phyloP scores from a whole-genome alignment of 2,888 invertebrate species.

The Timandra comae region DNA sequence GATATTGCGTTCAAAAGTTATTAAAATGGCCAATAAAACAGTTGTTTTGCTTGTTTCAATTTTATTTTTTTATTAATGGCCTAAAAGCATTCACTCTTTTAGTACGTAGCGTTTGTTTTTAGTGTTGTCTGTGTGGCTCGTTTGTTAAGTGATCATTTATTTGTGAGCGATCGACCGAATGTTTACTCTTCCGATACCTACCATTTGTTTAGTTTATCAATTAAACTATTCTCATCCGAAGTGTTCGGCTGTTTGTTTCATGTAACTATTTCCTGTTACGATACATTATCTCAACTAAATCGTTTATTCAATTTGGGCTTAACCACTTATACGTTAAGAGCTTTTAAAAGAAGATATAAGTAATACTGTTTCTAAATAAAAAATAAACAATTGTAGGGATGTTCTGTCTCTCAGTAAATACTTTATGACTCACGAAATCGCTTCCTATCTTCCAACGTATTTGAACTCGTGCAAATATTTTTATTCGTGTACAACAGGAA shows the following conservation, averaged over 20 bases:
- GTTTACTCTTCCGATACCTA: slow-evolving; percentile 33
- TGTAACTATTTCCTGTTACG: slow-evolving; percentile 7
- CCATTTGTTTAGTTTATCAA: slow-evolving; percentile 37
- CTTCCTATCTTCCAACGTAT: slow-evolving; percentile 15
- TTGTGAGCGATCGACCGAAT: slow-evolving; percentile 47
- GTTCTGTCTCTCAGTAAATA: too few species aligned
- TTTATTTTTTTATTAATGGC: slow-evolving; percentile 44
- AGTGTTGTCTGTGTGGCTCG: slow-evolving; percentile 24
- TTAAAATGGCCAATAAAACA: slow-evolving; percentile 41
- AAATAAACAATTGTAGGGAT: too few species aligned
- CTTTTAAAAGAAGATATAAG: too few species aligned
- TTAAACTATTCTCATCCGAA: slow-evolving; percentile 32
- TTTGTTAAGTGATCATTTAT: slow-evolving; percentile 53
- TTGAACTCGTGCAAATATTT: too few species aligned
- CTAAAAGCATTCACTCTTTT: slow-evolving; percentile 43
- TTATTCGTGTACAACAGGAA: too few species aligned
- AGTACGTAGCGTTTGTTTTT: slow-evolving; percentile 38
- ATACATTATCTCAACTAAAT: too few species aligned
- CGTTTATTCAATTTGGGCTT: too few species aligned
- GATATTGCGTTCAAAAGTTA: slow-evolving; percentile 36
- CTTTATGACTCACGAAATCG: too few species aligned
- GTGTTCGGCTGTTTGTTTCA: slow-evolving; percentile 16
- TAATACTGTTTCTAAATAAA: too few species aligned
- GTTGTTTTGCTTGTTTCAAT: slow-evolving; percentile 32
- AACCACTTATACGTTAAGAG: too few species aligned